phyloP scores from a whole-genome alignment of 2,797 vertebrate species.

The Hydrophis major region DNA sequence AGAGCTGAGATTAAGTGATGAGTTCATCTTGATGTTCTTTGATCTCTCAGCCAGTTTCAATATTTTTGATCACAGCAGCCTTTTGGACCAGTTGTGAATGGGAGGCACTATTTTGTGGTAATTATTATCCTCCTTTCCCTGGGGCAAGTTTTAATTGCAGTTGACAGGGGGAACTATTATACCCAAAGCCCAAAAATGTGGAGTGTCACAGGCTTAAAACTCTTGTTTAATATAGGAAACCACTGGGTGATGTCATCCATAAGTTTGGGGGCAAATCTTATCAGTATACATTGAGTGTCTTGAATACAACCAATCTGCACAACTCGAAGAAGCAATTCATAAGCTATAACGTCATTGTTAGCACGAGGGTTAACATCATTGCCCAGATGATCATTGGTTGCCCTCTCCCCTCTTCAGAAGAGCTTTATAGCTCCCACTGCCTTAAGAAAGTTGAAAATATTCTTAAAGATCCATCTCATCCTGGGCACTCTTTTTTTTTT shows the following conservation, averaged over 20 bases:
- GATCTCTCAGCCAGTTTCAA: not conserved
- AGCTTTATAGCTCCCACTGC: too few relatives aligned
- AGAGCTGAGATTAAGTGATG: not conserved
- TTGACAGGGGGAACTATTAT: not conserved
- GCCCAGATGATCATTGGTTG: too few relatives aligned
- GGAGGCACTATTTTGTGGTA: not conserved
- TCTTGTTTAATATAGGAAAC: not conserved
- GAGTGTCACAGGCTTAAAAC: not conserved
- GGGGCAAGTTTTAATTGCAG: not conserved
- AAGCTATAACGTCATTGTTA: not conserved
- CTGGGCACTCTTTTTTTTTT: too few relatives aligned
- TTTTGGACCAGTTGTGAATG: not conserved
- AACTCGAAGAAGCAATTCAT: not conserved
- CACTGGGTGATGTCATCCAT: not conserved
- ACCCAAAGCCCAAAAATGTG: not conserved
- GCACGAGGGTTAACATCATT: too few relatives aligned
- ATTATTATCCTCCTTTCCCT: not conserved
- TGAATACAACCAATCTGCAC: not conserved
- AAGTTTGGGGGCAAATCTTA: not conserved
- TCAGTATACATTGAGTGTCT: not conserved
- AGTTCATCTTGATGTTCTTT: not conserved
- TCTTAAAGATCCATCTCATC: too few relatives aligned
- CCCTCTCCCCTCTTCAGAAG: too few relatives aligned
- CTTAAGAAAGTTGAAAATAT: too few relatives aligned
- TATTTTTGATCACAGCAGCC: not conserved